Percentiles rank a stretch among this genome's conserved stretches.
Conservation (phyloP, 2,888 invertebrate genomes). For the Tachina lurida region DNA sequence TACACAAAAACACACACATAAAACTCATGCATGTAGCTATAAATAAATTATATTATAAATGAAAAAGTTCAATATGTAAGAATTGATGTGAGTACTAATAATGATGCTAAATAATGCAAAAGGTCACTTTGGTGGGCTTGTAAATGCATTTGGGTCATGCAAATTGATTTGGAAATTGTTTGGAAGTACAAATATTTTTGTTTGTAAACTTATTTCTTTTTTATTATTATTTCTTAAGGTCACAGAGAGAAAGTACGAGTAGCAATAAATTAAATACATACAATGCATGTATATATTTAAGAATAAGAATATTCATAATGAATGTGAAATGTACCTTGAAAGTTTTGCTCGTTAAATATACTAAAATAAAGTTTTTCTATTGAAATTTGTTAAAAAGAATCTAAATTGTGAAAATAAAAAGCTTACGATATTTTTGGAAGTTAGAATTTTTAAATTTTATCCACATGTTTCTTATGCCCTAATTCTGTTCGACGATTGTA, state of each 20-base stretch:
- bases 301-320: not conserved
- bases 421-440: too few species aligned
- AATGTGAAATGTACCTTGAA: constrained; percentile 1
- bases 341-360: too few species aligned
- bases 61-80: constrained; percentile 22
- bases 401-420: too few species aligned
- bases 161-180: constrained; percentile 26
- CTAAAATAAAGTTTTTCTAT: too few species aligned
- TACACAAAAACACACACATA: not conserved
- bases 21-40: not conserved
- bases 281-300: not conserved
- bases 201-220: not conserved
- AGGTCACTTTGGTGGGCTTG: constrained; percentile 36
- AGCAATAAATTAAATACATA: constrained; percentile 7
- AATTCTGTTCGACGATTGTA: too few species aligned
- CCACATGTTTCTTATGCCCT: too few species aligned
- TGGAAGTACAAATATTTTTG: constrained; percentile 19
- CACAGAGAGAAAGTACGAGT: not conserved
- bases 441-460: too few species aligned
- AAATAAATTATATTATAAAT: constrained; percentile 46
- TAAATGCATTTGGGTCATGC: constrained; percentile 40
- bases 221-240: constrained; percentile 11
- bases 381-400: too few species aligned
- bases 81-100: constrained; percentile 27
- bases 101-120: constrained; percentile 4